Evolutionary conservation across 2,797 vertebrate genomes (phyloP).

Genomic region (Coregonus suidteri): DNA sequence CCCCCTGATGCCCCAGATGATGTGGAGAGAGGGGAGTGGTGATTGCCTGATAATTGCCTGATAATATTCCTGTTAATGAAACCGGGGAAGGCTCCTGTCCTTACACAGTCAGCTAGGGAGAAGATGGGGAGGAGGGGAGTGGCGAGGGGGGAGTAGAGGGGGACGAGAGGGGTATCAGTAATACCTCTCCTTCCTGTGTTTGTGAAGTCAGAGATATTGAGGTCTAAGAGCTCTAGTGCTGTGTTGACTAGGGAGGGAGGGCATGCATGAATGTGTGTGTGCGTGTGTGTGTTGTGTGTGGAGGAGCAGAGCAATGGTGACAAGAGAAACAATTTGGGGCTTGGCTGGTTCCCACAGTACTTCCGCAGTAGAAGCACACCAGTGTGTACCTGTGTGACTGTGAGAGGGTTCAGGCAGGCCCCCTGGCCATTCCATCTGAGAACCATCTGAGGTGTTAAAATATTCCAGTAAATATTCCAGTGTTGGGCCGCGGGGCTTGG

Average conservation of each 20-base stretch:
- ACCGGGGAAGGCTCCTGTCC: conserved; percentile 18
- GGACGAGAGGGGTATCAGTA: conserved; percentile 28
- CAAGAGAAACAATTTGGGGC: neutral
- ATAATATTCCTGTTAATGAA: neutral
- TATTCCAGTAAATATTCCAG: neutral
- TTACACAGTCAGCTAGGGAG: neutral
- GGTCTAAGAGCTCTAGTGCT: neutral
- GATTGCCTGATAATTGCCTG: conserved; percentile 30
- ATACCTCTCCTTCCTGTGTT: conserved; percentile 50
- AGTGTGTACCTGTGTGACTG: neutral
- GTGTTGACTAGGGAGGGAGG: neutral
- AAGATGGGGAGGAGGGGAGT: too few relatives aligned
- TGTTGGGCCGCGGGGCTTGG: neutral
- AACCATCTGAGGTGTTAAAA: neutral
- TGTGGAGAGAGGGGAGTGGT: conserved; percentile 50
- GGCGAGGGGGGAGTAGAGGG: neutral
- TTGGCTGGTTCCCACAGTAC: too few relatives aligned
- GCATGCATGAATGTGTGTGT: neutral
- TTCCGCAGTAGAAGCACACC: neutral
- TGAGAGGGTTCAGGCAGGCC: too few relatives aligned
- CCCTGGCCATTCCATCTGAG: neutral
- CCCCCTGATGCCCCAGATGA: conserved; percentile 58
- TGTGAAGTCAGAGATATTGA: conserved; percentile 13
- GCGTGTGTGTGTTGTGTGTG: neutral
- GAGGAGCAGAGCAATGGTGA: neutral